phyloP scores from a whole-genome alignment of 2,888 invertebrate species.

The Hedya salicella region DNA sequence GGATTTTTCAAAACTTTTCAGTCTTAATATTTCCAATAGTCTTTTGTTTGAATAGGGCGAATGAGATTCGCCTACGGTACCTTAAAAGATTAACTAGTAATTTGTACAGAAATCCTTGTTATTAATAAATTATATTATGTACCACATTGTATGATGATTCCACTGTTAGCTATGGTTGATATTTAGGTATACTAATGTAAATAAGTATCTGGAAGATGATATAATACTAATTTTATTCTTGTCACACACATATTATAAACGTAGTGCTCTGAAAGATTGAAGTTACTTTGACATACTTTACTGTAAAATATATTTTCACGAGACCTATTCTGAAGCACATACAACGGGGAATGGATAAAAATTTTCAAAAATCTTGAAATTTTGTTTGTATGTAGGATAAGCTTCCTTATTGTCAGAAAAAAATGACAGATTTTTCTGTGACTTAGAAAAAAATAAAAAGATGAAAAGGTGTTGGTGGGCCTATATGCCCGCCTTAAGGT shows the following conservation, averaged over 20 bases:
- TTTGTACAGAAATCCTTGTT: constrained; percentile 22
- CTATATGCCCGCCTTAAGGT: too few species aligned
- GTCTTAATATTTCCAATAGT: neutral
- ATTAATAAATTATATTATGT: constrained; percentile 17
- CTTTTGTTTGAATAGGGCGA: constrained; percentile 1
- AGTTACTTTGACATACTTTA: too few species aligned
- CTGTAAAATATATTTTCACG: too few species aligned
- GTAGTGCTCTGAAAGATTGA: neutral
- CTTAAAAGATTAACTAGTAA: neutral
- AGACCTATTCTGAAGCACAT: too few species aligned
- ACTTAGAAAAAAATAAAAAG: too few species aligned
- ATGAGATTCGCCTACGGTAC: constrained; percentile 1
- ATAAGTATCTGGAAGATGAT: constrained; percentile 46
- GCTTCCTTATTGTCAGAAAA: too few species aligned
- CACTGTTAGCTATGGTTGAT: constrained; percentile 57
- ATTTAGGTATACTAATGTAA: constrained; percentile 46
- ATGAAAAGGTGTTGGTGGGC: too few species aligned
- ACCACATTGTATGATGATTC: constrained; percentile 45
- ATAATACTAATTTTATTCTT: constrained; percentile 27
- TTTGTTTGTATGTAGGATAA: too few species aligned
- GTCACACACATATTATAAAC: neutral
- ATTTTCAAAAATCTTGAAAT: too few species aligned
- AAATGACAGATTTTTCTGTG: too few species aligned
- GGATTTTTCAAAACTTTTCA: constrained; percentile 8
- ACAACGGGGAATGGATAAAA: too few species aligned